Evolutionary conservation across 2,797 vertebrate genomes (phyloP).

Genomic region (Percopsis omiscomaycus): DNA sequence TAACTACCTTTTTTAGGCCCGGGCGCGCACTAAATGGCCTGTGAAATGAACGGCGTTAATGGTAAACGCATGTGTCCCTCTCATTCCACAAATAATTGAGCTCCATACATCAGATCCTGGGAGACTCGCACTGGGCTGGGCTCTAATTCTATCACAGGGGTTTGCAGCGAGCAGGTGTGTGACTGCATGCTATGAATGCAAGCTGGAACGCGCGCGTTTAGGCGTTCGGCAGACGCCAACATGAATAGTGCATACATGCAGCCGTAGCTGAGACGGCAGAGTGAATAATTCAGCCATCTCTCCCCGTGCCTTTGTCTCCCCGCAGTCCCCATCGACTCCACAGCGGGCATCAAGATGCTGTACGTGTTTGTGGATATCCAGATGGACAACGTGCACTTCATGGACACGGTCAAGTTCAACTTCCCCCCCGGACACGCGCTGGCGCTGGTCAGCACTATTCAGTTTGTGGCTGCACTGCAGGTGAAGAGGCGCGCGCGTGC

Average conservation of each 20-base stretch:
- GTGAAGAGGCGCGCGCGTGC: slow-evolving; percentile 68
- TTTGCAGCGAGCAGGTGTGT: slow-evolving; percentile 2
- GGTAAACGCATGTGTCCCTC: slow-evolving; percentile 63
- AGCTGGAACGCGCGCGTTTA: slow-evolving; percentile 31
- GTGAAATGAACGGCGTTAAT: slow-evolving; percentile 78
- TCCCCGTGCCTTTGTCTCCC: not conserved
- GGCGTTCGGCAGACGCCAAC: slow-evolving; percentile 19
- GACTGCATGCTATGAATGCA: not conserved
- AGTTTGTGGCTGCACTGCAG: slow-evolving; percentile 95
- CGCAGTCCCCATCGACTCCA: slow-evolving; percentile 91
- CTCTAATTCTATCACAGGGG: slow-evolving; percentile 34
- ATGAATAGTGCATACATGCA: slow-evolving; percentile 46
- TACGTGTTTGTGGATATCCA: slow-evolving; percentile 98
- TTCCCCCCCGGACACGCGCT: slow-evolving; percentile 81
- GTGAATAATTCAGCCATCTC: slow-evolving; percentile 53
- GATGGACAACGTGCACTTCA: slow-evolving; percentile 91
- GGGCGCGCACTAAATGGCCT: slow-evolving; percentile 63
- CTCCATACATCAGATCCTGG: slow-evolving; percentile 54
- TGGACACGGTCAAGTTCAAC: slow-evolving; percentile 92
- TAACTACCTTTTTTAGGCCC: slow-evolving; percentile 23
- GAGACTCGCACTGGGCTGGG: slow-evolving; percentile 27
- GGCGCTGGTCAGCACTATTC: slow-evolving; percentile 96
- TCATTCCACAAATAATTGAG: slow-evolving; percentile 70
- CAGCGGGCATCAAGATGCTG: slow-evolving; percentile 88
- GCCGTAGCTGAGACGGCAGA: slow-evolving; percentile 49